These are phyloP conservation scores for Cosmorhoe ocellata DNA, from an alignment of 2,888 invertebrate species.

Conservation along the genomic window DNA sequence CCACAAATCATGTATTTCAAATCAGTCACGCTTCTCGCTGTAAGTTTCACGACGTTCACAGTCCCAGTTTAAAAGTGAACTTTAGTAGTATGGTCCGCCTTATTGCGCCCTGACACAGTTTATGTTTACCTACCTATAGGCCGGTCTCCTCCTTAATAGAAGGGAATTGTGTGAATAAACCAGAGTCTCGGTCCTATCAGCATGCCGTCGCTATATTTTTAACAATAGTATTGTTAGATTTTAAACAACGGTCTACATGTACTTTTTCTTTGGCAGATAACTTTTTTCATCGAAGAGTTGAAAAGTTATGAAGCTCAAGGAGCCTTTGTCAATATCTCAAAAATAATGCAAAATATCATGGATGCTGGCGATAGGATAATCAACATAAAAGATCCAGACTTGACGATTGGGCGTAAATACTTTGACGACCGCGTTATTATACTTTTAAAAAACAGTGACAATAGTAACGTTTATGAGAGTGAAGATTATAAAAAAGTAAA, in stretches of 20 bases:
- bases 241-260: too few species aligned
- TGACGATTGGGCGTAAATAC: not conserved
- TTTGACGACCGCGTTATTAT: constrained; percentile 2
- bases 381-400: not conserved
- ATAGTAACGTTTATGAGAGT: not conserved
- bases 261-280: constrained; percentile 3
- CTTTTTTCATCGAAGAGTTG: not conserved
- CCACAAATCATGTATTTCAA: constrained; percentile 1
- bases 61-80: too few species aligned
- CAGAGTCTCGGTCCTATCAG: too few species aligned
- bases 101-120: too few species aligned
- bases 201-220: too few species aligned
- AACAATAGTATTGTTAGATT: too few species aligned
- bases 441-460: not conserved
- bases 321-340: not conserved
- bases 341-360: not conserved
- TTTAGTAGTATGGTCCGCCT: too few species aligned
- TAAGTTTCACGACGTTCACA: not conserved
- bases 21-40: constrained; percentile 1
- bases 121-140: too few species aligned
- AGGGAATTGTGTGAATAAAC: too few species aligned
- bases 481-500: not conserved
- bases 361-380: not conserved
- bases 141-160: too few species aligned
- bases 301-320: not conserved